These are phyloP conservation scores for Parasteatoda lunata DNA, from an alignment of 2,888 invertebrate genomes.

Conservation along the genomic window DNA sequence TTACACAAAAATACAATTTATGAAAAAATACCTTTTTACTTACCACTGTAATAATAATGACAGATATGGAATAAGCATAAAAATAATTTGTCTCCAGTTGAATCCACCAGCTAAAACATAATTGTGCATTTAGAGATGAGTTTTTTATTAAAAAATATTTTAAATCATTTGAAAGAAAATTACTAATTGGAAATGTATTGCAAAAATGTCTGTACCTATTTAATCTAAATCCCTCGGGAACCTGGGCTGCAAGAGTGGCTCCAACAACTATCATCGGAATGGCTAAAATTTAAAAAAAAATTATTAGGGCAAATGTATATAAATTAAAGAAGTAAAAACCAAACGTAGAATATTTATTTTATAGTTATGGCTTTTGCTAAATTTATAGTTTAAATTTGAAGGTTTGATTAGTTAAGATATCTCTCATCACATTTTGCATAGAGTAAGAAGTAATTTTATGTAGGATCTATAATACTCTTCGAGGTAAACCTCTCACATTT, in stretches of 20 bases:
- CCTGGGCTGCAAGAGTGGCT: conserved; percentile 68
- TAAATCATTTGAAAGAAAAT: neutral
- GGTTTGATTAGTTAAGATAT: too few relatives aligned
- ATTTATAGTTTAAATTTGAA: too few relatives aligned
- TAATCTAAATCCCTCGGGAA: conserved; percentile 64
- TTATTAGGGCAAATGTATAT: neutral
- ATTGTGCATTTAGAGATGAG: neutral
- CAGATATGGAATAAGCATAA: conserved; percentile 58
- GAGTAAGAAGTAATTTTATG: too few relatives aligned
- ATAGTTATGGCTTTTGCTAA: too few relatives aligned
- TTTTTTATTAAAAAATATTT: neutral
- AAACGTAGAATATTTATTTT: too few relatives aligned
- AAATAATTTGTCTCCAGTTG: conserved; percentile 65
- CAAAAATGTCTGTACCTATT: conserved; percentile 48
- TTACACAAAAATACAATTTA: too few relatives aligned
- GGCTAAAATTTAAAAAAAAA: conserved; percentile 34
- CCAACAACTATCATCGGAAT: conserved; percentile 69
- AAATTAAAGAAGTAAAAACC: too few relatives aligned
- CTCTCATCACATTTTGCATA: too few relatives aligned
- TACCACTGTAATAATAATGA: conserved; percentile 58
- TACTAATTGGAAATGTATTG: neutral
- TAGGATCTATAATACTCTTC: too few relatives aligned
- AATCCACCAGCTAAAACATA: conserved; percentile 61
- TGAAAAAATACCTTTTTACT: neutral
- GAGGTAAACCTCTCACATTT: too few relatives aligned